Evolutionary conservation across 2,797 vertebrate species (phyloP).

Genomic region (Brotogeris chrysoptera): DNA sequence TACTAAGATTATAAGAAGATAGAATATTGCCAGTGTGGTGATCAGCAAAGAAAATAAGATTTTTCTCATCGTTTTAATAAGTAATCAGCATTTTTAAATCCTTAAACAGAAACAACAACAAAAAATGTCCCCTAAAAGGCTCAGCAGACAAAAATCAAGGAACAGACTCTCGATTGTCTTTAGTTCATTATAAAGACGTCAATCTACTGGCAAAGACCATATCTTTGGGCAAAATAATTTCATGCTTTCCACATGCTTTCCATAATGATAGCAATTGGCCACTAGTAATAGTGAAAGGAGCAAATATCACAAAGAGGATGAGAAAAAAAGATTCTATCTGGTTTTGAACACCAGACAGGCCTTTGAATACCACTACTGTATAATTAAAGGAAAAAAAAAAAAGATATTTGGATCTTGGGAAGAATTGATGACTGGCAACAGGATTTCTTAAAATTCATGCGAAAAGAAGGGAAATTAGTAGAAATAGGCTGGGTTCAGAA

Average conservation of each 20-base stretch:
- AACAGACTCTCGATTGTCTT: neutral
- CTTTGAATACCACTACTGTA: neutral
- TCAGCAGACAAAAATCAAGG: neutral
- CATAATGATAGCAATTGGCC: neutral
- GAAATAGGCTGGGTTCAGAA: neutral
- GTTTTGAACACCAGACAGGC: neutral
- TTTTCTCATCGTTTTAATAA: neutral
- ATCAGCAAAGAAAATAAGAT: neutral
- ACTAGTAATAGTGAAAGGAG: neutral
- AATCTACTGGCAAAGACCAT: neutral
- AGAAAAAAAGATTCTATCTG: neutral
- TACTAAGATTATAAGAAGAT: neutral
- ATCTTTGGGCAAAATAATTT: slow-evolving; percentile 43
- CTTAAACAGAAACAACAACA: neutral
- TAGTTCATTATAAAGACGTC: neutral
- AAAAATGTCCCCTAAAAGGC: neutral
- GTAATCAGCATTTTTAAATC: neutral
- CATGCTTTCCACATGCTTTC: neutral
- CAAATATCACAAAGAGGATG: neutral
- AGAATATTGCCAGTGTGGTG: neutral
- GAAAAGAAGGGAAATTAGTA: neutral
- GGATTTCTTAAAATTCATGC: neutral
- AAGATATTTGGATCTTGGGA: neutral
- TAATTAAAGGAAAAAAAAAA: neutral
- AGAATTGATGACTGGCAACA: neutral